These are phyloP conservation scores for Rhinogobius similis DNA, from an alignment of 2,113 vertebrate genomes.

Conservation along the genomic window DNA sequence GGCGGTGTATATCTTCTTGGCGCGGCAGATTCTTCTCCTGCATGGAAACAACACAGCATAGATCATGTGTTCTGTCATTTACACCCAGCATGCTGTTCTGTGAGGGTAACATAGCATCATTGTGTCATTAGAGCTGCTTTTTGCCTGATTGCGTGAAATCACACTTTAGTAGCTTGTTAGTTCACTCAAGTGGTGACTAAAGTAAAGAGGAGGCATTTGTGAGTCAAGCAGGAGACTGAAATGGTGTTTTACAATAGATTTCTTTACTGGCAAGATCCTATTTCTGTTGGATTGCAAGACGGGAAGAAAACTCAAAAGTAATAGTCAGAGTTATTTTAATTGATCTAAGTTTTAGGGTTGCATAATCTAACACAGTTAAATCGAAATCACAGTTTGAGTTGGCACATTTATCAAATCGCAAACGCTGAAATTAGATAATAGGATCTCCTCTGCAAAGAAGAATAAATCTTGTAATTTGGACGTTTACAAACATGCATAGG, in stretches of 20 bases:
- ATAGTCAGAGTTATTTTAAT: background rate
- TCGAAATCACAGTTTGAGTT: too few species aligned
- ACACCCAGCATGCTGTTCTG: background rate
- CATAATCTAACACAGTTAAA: too few species aligned
- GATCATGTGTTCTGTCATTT: conserved; percentile 5
- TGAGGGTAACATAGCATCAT: background rate
- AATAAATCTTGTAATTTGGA: too few species aligned
- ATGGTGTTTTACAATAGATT: background rate
- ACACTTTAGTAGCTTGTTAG: conserved; percentile 5
- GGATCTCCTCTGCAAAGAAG: too few species aligned
- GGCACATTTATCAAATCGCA: too few species aligned
- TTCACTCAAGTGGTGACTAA: background rate
- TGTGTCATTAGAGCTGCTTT: conserved; percentile 4
- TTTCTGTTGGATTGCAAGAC: background rate
- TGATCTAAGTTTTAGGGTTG: too few species aligned
- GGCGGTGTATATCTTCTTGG: conserved; percentile 9
- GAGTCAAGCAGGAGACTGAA: background rate
- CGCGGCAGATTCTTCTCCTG: conserved; percentile 9
- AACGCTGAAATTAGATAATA: too few species aligned
- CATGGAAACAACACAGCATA: background rate
- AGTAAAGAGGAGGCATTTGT: background rate
- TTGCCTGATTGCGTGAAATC: conserved; percentile 3
- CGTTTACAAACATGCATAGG: too few species aligned
- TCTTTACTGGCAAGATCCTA: background rate
- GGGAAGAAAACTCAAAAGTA: background rate